phyloP scores from a whole-genome alignment of 2,797 vertebrate species.

The Eulemur rubriventer region DNA sequence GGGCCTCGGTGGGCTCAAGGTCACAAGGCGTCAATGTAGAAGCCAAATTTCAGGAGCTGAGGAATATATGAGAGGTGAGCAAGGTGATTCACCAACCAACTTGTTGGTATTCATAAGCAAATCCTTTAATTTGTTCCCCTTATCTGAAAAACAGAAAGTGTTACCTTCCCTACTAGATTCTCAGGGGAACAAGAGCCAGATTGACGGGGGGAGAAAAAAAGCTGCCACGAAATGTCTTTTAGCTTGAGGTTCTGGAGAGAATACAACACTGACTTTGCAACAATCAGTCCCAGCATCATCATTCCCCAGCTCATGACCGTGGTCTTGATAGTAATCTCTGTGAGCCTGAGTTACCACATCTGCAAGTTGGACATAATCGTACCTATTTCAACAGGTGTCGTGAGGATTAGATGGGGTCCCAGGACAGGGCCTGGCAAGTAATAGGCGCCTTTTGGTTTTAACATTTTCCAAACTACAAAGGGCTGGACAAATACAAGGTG shows the following conservation, averaged over 20 bases:
- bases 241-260: not conserved
- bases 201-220: no score
- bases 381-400: not conserved
- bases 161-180: not conserved
- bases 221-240: not conserved
- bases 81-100: not conserved
- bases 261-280: not conserved
- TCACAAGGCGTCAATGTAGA: not conserved
- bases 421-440: not conserved
- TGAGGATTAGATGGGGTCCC: not conserved
- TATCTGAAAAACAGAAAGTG: not conserved
- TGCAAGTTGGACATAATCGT: accelerated
- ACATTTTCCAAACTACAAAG: not conserved
- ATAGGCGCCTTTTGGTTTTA: not conserved
- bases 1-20: not conserved
- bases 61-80: not conserved
- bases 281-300: not conserved
- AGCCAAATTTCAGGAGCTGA: not conserved
- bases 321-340: not conserved
- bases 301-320: not conserved
- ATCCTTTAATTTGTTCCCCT: not conserved
- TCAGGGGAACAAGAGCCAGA: not conserved
- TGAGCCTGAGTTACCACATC: not conserved
- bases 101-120: not conserved
- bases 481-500: not conserved